Evolutionary conservation across 1,140 invertebrate genomes (phyloP).

Genomic region (Zaprionus nigranus): DNA sequence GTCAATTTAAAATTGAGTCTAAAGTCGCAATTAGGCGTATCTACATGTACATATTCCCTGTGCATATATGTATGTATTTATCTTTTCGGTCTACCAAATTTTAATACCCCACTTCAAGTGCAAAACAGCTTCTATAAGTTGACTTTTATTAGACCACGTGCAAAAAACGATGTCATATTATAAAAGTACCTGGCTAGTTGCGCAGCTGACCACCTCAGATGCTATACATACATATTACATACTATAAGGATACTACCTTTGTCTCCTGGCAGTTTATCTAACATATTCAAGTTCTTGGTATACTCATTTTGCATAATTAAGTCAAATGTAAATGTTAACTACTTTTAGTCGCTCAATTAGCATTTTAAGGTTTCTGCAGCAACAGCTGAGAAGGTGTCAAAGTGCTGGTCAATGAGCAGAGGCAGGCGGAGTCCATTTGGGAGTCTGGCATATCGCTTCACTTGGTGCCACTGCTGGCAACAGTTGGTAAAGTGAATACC

Average conservation of each 20-base stretch:
- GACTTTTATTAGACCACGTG: background rate
- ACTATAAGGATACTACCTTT: background rate
- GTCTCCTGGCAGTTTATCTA: background rate
- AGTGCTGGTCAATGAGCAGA: no score
- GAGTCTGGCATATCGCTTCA: background rate
- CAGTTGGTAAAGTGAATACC: constrained; percentile 5
- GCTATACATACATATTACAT: no score
- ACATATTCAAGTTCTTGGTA: background rate
- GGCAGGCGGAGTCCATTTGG: background rate
- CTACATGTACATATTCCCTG: background rate
- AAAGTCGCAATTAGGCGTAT: background rate
- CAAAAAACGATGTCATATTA: background rate
- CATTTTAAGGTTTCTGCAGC: constrained; percentile 45
- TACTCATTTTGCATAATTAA: constrained; percentile 61
- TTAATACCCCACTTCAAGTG: no score
- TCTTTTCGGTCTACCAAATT: no score
- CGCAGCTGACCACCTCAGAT: no score
- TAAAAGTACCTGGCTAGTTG: background rate
- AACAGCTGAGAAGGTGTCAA: constrained; percentile 40
- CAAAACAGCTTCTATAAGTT: background rate
- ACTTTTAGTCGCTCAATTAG: constrained; percentile 54
- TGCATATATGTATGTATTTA: no score
- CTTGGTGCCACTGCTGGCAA: background rate
- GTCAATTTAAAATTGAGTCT: background rate
- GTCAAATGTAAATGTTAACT: constrained; percentile 65